Evolutionary conservation across 2,888 invertebrate genomes (phyloP), one percentile per base, ranked within the genome.

Genomic region (Arctia plantaginis): DNA sequence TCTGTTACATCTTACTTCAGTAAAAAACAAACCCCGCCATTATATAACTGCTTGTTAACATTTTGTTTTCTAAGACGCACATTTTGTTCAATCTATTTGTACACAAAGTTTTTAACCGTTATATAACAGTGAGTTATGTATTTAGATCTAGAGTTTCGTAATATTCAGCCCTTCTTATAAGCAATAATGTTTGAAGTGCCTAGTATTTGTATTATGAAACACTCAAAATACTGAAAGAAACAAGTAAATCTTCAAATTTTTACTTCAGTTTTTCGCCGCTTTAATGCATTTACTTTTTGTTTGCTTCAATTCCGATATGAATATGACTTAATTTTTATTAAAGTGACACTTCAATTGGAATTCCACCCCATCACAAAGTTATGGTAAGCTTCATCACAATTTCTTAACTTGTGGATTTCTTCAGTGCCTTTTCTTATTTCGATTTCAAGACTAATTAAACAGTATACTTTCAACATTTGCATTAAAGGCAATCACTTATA

Each of bases 61-160:
- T 59, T 23, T 59, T 15, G 47, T 59, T 59, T n/a, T 59, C 55
- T n/a, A n/a, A 55, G n/a, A 55, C 55, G 55, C n/a, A n/a, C n/a
- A n/a, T 55, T 55, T n/a, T 55, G 12, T n/a, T 12, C 6, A 27
- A 27, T 27, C 65, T 20, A 70, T 70, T 62, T 70, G 62, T 70
- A 62, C 70, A 62, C 23, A 27, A 59, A 30, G 30, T 62, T 41
- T 71, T 6, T 64, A 13, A 41, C 41, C 4, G 30, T 71, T 62
- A 64, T 33, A 44, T 71, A 71, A 71, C 44, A 20, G 1, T 7
- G 44, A 27, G n/a, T 47, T 64, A 35, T 41, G 6, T 39, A 70
- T 30, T 27, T 35, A 15, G 47, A 47, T 33, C 30, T 7, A 18
- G 8, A 33, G 47, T 44, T 65, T 13, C 47, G 35, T 47, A 47